Percentiles rank a stretch among this genome's conserved stretches.
phyloP scores from a whole-genome alignment of 1,140 invertebrate species.

The Araneus ventricosus region DNA sequence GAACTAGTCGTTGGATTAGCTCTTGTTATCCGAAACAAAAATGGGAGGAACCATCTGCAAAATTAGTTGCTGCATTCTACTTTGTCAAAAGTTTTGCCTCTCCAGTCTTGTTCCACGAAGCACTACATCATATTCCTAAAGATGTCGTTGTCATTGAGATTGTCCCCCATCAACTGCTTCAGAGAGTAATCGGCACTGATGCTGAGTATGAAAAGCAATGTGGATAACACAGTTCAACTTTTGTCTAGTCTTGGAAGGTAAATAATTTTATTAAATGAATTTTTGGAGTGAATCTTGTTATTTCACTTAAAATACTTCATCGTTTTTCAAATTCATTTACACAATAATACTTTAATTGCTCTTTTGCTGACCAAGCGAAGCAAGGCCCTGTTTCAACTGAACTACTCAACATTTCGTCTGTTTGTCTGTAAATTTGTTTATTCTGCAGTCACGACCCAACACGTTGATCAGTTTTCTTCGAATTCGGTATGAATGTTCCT shows the following conservation, averaged over 20 bases:
- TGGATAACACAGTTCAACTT: slow-evolving; percentile 87
- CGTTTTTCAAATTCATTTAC: too few relatives aligned
- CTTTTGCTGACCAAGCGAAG: too few relatives aligned
- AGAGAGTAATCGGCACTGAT: slow-evolving; percentile 85
- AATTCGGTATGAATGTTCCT: too few relatives aligned
- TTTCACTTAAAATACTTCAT: too few relatives aligned
- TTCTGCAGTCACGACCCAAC: too few relatives aligned
- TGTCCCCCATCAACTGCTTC: slow-evolving; percentile 93
- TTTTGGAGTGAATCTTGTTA: too few relatives aligned
- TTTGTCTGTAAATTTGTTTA: too few relatives aligned
- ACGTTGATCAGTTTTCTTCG: too few relatives aligned
- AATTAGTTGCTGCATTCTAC: slow-evolving; percentile 93
- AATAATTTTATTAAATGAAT: slow-evolving; percentile 78
- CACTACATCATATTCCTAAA: slow-evolving; percentile 89
- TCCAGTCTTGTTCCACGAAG: slow-evolving; percentile 86
- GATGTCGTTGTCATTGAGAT: slow-evolving; percentile 95
- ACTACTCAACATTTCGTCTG: too few relatives aligned
- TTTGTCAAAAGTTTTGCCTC: slow-evolving; percentile 97
- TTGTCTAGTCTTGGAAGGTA: slow-evolving; percentile 88
- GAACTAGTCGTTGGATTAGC: too few relatives aligned
- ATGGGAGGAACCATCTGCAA: slow-evolving; percentile 89
- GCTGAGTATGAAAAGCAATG: slow-evolving; percentile 87
- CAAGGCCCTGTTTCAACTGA: too few relatives aligned
- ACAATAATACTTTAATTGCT: too few relatives aligned
- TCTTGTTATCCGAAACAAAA: slow-evolving; percentile 89